phyloP scores from a whole-genome alignment of 2,797 vertebrate genomes.

The Lutra lutra region DNA sequence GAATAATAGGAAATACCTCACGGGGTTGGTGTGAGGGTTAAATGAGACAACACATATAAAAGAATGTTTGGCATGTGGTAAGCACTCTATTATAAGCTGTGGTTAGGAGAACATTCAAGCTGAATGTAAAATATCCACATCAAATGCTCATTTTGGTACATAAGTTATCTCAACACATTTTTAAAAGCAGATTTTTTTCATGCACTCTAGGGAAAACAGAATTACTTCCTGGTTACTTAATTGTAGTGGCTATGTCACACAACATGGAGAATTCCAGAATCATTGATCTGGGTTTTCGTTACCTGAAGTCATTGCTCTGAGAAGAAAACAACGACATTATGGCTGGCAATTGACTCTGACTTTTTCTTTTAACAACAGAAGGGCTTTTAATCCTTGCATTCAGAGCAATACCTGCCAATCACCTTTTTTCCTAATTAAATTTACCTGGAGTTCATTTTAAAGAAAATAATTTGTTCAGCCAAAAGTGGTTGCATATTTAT shows the following conservation, averaged over 20 bases:
- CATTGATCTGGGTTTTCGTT: not conserved
- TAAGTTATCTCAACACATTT: not conserved
- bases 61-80: not conserved
- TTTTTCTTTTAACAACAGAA: slow-evolving; percentile 48
- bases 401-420: slow-evolving; percentile 66
- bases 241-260: not conserved
- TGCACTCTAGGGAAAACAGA: not conserved
- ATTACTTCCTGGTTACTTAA: not conserved
- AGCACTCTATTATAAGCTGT: not conserved
- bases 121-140: not conserved
- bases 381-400: slow-evolving; percentile 64
- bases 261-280: slow-evolving; percentile 1
- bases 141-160: not conserved
- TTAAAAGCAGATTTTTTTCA: slow-evolving; percentile 29
- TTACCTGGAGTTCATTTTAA: slow-evolving; percentile 73
- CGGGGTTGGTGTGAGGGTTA: not conserved
- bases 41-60: not conserved
- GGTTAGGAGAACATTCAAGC: slow-evolving; percentile 9
- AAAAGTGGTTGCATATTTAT: slow-evolving; percentile 72
- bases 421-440: slow-evolving; percentile 78
- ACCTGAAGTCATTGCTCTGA: not conserved
- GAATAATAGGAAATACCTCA: not conserved
- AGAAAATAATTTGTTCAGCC: slow-evolving; percentile 70
- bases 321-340: slow-evolving; percentile 32
- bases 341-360: not conserved